Evolutionary conservation across 92 coral and sea anemone species (phyloP), one percentile per base, ranked within the genome.

Genomic region (Phymanthus crucifer): DNA sequence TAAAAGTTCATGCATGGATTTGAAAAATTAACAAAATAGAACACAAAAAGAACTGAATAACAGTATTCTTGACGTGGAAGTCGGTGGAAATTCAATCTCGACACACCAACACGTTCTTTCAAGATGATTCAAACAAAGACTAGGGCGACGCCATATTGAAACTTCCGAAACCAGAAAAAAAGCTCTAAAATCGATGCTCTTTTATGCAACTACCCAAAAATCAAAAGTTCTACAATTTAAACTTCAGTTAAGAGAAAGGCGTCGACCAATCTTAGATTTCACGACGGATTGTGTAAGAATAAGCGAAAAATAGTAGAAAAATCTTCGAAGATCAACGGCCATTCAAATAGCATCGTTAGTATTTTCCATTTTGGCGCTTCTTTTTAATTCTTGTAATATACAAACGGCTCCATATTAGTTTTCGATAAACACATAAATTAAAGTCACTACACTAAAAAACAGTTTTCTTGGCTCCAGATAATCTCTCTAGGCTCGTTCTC

Each of bases 401-500:
- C 70, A 76, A 54, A 54, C 58, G 43, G 65, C 50, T 76, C 80
- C 80, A 76, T 70, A 33, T 76, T 76, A 76, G 40, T 10, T 75
- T 57, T 76, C 61, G 58, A 76, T 34, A 76, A 56, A 47, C 80
- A 76, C 71, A 46, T 76, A 32, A 76, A 76, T 56, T 31, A 47
- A 76, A 76, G 66, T 57, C 70, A 76, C 80, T 76, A 76, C 43
- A 19, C 80, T 76, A 76, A 56, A 61, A 74, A 76, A 76, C 80
- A 76, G 61, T 66, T 76, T 57, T 76, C 48, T 76, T 57, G 70
- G 32, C 50, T 76, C n/a, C 8, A 17, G 11, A 21, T 57, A 23
- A 56, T 80, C 18, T 9, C 32, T 88, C 71, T 85, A 89, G 78
- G 93, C 93, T 69, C 93, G 93, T 89, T 89, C 92, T 79, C 98